Evolutionary conservation across 64 coral and sea anemone genomes (phyloP), one percentile per base, ranked within the genome.

Genomic region (Platygyra sinensis): DNA sequence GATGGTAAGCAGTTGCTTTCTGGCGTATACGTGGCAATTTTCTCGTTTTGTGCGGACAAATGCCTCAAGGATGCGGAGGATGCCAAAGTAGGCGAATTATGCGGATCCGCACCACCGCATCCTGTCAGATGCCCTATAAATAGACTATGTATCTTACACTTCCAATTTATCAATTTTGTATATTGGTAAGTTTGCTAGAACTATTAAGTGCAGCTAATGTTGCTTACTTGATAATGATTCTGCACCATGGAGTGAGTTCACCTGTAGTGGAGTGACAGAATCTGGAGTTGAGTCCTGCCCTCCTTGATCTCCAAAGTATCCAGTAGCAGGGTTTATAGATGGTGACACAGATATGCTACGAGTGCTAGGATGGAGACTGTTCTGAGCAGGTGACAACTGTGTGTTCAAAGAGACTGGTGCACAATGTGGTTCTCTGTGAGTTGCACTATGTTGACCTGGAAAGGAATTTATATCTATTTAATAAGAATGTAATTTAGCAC

Each of bases 211-310:
- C 12, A 55, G n/a, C 76, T 55, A 9, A 18, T 19, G n/a, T 72
- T 27, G 62, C 63, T 85, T 72, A 85, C 81, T 85, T 85, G 81
- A 85, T 10, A 32, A 83, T 1, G 32, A 50, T 72, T 85, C 81
- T 18, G 81, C 11, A 57, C 29, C 10, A 31, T 81, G 79, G 30
- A 31, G 78, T 62, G 54, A 61, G 18, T 52, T 16, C 19, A 63
- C 39, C 61, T 83, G 30, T 32, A 49, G 19, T 17, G 80, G 24
- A 83, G 64, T 42, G 8, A 30, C 5, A 27, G 38, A 17, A 12
- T 29, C 28, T 18, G 18, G 62, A 69, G 22, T 36, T 29, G 28
- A 10, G 18, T 33, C 55, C 4, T 5, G 10, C 6, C 20, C 63
- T 71, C 24, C 62, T 69, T 50, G 62, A 28, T 85, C 39, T 24